Evolutionary conservation across 92 coral and sea anemone species (phyloP), one percentile per base, ranked within the genome.

Genomic region (Epizoanthus rinbou): DNA sequence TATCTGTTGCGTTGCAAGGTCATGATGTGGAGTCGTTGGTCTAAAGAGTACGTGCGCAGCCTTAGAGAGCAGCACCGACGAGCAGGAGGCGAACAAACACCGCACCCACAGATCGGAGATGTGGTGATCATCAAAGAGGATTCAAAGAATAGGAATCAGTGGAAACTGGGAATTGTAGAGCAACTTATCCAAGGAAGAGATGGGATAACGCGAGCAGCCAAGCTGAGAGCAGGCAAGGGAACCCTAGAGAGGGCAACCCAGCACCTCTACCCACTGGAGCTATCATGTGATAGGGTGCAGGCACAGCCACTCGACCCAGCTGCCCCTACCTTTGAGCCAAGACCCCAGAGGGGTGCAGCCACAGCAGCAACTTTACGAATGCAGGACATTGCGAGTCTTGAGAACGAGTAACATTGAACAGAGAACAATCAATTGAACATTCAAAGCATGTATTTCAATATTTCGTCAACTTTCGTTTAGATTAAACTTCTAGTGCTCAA

Each of bases 111-210:
- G 39, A 80, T 72, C 23, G 89, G 86, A 59, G 89, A 86, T 21
- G 45, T 86, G 4, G 80, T 85, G 1, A 85, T 75, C 56, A 66
- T 76, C 6, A 81, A 73, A 71, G 89, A 86, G 9, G 85, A 80
- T 53, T 74, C 82, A 17, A 81, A 54, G 60, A 81, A 81, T 7
- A 53, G 85, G 39, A 79, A 86, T 73, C 21, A 69, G 65, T 86
- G 89, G 89, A 80, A 86, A 23, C 74, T 80, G 0, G 89, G 85
- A 28, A 72, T 80, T 52, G 81, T 86, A n/a, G 83, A 80, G 28
- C 57, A 39, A 7, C 72, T 86, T 13, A 86, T 86, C 64, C 39
- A 64, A 13, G 89, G 89, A 35, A 74, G 81, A 57, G 89, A 86
- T 19, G 81, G 85, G 33, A 58, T 80, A 6, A 28, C 68, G 19